Evolutionary conservation across 2,797 vertebrate genomes (phyloP), one percentile per base, ranked within the genome.

Genomic region (Passerculus sandwichensis): DNA sequence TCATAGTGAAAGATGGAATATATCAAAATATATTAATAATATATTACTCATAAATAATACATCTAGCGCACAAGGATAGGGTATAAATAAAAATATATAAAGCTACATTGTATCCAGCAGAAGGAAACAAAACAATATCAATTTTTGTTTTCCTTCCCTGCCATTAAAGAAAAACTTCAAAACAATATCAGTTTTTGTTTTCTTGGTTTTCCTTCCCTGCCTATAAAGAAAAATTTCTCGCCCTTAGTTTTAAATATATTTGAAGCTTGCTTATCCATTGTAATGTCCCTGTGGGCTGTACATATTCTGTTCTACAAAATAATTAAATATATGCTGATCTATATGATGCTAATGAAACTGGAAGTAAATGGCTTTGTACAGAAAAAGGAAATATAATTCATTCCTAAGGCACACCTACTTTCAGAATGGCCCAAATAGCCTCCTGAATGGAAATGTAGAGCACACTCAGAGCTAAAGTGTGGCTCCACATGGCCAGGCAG

Each of bases 391-490:
- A 36, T 5, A 48, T 56, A 36, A 79, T 44, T 85, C 8, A 48
- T 79, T 72, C 64, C 65, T 72, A 48, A 85, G n/a, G 5, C 18
- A 27, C 26, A 73, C 15, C 10, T 61, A 18, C 18, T 64, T 61
- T 69, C 47, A 73, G 8, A 23, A 88, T 36, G 22, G 20, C 3
- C 6, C 30, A 32, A 48, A 56, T 11, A 44, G 5, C 2, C 4
- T 32, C 26, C 53, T 51, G 25, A 44, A 21, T 13, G 13, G 29
- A 45, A 62, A 44, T 6, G 4, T 19, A 18, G 12, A 40, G 5
- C 0, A 0, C 42, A 4, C 7, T 44, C 19, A 22, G 61, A 57
- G 19, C 3, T 80, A 9, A 67, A 71, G 4, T 4, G 16, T 12
- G 61, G 9, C 10, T 54, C 42, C 59, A 3, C 25, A 76, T 27